These are phyloP conservation scores for Cyphomyrmex costatus DNA, from an alignment of 1,140 invertebrate genomes.

Conservation along the genomic window DNA sequence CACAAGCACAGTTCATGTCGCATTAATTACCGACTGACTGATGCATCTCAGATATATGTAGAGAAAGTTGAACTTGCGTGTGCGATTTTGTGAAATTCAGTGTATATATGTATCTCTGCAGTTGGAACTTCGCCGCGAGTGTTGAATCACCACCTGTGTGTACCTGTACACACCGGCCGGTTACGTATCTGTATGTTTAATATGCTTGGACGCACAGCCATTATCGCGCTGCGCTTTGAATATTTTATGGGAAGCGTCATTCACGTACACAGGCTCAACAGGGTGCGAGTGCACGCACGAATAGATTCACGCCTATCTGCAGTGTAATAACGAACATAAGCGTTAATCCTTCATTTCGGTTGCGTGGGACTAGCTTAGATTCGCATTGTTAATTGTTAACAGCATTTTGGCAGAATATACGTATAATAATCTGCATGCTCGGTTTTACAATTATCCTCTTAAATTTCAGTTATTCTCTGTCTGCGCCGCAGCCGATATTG, in stretches of 20 bases:
- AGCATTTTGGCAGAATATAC: constrained; percentile 28
- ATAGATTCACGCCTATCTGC: background rate
- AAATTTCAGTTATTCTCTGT: constrained; percentile 24
- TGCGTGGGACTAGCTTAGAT: constrained; percentile 46
- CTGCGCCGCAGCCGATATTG: constrained; percentile 3
- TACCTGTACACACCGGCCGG: constrained; percentile 30
- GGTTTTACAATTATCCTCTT: constrained; percentile 41
- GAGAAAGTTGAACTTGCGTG: constrained; percentile 50
- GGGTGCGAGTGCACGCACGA: background rate
- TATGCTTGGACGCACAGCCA: constrained; percentile 75
- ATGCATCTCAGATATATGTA: constrained; percentile 64
- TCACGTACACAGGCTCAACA: constrained; percentile 42
- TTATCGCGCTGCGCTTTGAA: constrained; percentile 77
- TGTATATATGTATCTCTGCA: constrained; percentile 60
- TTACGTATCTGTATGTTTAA: constrained; percentile 77
- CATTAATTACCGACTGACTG: background rate
- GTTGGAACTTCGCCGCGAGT: constrained; percentile 64
- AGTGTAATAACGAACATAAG: constrained; percentile 32
- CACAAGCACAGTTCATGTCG: background rate
- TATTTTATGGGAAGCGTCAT: constrained; percentile 72
- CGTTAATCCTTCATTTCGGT: constrained; percentile 69
- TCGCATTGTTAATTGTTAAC: constrained; percentile 39
- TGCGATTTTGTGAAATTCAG: constrained; percentile 68
- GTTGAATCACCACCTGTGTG: constrained; percentile 71
- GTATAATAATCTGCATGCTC: constrained; percentile 5